Evolutionary conservation across 2,797 vertebrate genomes (phyloP), one percentile per base, ranked within the genome.

Genomic region (Labeo calbasu): DNA sequence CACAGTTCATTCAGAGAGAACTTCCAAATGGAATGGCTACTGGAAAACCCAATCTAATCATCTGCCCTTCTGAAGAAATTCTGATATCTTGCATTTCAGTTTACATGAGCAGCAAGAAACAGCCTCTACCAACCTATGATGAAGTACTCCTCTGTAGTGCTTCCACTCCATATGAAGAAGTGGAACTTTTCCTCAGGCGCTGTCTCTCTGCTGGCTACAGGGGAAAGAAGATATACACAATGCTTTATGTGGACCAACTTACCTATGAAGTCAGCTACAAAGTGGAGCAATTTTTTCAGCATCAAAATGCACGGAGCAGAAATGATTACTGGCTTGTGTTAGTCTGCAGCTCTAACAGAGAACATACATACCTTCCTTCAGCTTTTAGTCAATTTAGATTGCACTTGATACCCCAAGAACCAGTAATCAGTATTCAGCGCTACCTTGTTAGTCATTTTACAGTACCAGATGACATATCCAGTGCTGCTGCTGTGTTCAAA

Each of bases 71-170:
- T 13, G 88, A 95, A 0, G 97, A 99, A 76, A 92, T 99, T 89
- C 92, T 98, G 81, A 92, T 88, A 2, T 94, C 95, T 4, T 95
- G 96, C 7, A 93, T 99, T 88, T 96, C 96, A 21, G 55, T 97
- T 88, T 99, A 99, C 92, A 97, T 98, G 97, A 94, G 90, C 84
- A 96, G 91, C 79, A 89, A 91, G 0, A 0, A 23, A 0, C 94
- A 98, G 87, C 92, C 92, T 10, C 93, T 99, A 9, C 98, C 98
- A 66, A 94, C 94, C 12, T 99, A 95, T 0, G 97, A 98, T 0
- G 98, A 99, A 89, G 97, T 98, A 19, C 94, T 99, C 0, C 91
- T 99, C n/a, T 99, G 98, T 87, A 94, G 93, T 21, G 90, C 96
- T 5, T 93, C 89, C 1, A 99, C 96, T 36, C 91, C 93, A 0